Percentiles rank a stretch among this genome's conserved stretches.
These are phyloP conservation scores for Oegoconia quadripuncta DNA, from an alignment of 2,888 invertebrate species.

Conservation along the genomic window DNA sequence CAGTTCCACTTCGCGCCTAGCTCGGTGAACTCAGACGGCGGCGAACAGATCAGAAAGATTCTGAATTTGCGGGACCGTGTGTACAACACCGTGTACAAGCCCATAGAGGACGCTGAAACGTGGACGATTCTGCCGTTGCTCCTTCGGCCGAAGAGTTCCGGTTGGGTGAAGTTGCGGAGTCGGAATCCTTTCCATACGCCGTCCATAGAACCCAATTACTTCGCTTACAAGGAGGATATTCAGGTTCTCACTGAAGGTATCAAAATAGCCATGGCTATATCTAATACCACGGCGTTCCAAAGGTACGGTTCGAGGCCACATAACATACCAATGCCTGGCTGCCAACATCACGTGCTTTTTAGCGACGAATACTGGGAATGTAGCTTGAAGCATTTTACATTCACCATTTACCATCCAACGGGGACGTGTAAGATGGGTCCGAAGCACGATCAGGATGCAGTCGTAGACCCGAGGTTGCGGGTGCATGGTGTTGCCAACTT, in stretches of 20 bases:
- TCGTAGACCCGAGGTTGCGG: conserved; percentile 87
- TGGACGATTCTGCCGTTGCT: conserved; percentile 91
- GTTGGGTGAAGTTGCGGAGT: conserved; percentile 90
- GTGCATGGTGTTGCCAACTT: conserved; percentile 89
- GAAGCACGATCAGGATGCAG: conserved; percentile 84
- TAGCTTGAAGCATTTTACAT: conserved; percentile 87
- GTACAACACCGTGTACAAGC: conserved; percentile 92
- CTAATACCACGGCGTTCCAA: conserved; percentile 88
- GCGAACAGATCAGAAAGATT: conserved; percentile 88
- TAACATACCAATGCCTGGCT: conserved; percentile 90
- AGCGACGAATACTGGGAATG: conserved; percentile 94
- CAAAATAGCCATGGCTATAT: conserved; percentile 89
- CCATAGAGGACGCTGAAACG: conserved; percentile 86
- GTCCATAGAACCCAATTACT: conserved; percentile 94
- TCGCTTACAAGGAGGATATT: conserved; percentile 90
- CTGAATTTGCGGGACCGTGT: conserved; percentile 87
- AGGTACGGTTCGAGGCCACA: conserved; percentile 89
- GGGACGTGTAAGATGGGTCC: conserved; percentile 95
- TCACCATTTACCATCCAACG: conserved; percentile 92
- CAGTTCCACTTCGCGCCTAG: conserved; percentile 93
- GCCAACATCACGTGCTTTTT: conserved; percentile 84
- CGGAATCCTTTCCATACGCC: conserved; percentile 90
- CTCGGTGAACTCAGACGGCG: conserved; percentile 90
- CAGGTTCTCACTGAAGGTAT: conserved; percentile 89
- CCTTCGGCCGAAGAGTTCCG: conserved; percentile 91